A percentile compares a stretch with the other conserved stretches of the same genome.
Evolutionary conservation across 2,797 vertebrate species (phyloP).

Genomic region (Anguilla pacifica): DNA sequence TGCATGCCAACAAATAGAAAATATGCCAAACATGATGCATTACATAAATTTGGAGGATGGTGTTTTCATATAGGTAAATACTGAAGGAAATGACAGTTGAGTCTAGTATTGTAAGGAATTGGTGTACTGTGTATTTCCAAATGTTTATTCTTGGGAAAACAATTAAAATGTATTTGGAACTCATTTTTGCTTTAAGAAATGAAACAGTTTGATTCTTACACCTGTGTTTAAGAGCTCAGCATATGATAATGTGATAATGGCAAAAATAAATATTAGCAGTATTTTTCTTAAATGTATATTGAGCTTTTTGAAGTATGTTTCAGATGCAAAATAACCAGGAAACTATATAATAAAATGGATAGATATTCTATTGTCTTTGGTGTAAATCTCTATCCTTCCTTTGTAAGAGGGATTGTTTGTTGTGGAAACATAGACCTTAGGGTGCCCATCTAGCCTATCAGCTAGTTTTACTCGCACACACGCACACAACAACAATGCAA

Average conservation of each 20-base stretch:
- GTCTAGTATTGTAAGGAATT: not conserved
- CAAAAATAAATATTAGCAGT: not conserved
- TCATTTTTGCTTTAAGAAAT: not conserved
- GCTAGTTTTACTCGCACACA: not conserved
- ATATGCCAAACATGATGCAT: not conserved
- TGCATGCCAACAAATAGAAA: not conserved
- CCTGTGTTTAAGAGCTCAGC: not conserved
- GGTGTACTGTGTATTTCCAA: not conserved
- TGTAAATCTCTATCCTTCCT: not conserved
- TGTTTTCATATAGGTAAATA: not conserved
- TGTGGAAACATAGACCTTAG: conserved; percentile 34
- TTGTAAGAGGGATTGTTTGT: conserved; percentile 18
- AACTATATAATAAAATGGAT: not conserved
- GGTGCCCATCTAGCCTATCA: conserved; percentile 2
- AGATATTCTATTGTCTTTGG: not conserved
- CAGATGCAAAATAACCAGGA: not conserved
- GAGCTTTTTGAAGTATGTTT: not conserved
- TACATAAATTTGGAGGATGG: not conserved
- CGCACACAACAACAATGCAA: conserved; percentile 6
- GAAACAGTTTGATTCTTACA: not conserved
- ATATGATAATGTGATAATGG: not conserved
- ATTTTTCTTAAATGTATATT: not conserved
- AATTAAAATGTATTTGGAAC: not conserved
- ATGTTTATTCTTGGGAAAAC: not conserved
- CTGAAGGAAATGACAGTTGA: not conserved